phyloP scores from a whole-genome alignment of 1,140 invertebrate genomes.

The Linepithema humile region DNA sequence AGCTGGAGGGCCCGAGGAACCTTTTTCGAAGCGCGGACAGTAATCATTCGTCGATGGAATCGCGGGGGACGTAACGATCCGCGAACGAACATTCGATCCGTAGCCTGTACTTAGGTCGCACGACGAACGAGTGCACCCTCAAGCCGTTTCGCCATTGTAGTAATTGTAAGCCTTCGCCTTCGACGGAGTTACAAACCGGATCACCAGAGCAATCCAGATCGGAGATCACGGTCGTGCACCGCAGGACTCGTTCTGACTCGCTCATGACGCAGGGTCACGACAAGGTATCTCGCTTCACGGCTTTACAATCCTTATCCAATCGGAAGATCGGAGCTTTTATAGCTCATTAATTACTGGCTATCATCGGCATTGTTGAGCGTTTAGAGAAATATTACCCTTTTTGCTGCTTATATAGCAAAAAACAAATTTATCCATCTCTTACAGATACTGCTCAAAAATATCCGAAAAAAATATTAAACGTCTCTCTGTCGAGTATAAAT shows the following conservation, averaged over 20 bases:
- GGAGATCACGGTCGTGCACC: slow-evolving; percentile 70
- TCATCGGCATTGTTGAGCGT: background rate
- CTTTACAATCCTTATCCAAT: slow-evolving; percentile 25
- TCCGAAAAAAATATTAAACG: background rate
- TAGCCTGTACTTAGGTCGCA: slow-evolving; percentile 77
- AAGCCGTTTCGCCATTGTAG: slow-evolving; percentile 76
- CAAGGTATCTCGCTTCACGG: slow-evolving; percentile 26
- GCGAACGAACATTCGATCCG: slow-evolving; percentile 74
- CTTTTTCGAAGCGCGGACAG: slow-evolving; percentile 55
- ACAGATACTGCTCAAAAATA: background rate
- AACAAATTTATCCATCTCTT: background rate
- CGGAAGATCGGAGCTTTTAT: background rate
- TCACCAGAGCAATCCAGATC: slow-evolving; percentile 79
- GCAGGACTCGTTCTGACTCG: slow-evolving; percentile 29
- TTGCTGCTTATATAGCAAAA: background rate
- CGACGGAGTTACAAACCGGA: slow-evolving; percentile 76
- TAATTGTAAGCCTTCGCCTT: slow-evolving; percentile 77
- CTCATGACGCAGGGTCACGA: slow-evolving; percentile 68
- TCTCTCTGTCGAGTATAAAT: background rate
- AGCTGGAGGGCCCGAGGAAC: slow-evolving; percentile 62
- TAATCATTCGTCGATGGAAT: slow-evolving; percentile 69
- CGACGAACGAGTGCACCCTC: slow-evolving; percentile 71
- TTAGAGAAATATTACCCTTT: background rate
- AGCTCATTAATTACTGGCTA: slow-evolving; percentile 28
- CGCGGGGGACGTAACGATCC: slow-evolving; percentile 73